These are phyloP conservation scores for Muscicapa striata DNA, from an alignment of 2,797 vertebrate species.

Conservation along the genomic window DNA sequence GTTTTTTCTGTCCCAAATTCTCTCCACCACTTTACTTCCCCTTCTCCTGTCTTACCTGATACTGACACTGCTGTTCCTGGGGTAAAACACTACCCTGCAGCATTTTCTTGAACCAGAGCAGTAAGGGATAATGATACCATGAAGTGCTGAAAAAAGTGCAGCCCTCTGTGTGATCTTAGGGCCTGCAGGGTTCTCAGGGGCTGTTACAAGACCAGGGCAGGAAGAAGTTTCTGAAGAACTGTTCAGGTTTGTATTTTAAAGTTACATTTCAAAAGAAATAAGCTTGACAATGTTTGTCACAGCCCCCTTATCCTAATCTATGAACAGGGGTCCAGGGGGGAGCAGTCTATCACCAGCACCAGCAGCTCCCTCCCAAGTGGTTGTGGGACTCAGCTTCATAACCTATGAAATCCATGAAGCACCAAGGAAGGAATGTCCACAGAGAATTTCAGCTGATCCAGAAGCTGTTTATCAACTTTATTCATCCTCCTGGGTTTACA, in stretches of 20 bases:
- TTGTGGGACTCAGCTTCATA: background rate
- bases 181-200: background rate
- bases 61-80: background rate
- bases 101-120: background rate
- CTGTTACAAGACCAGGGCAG: background rate
- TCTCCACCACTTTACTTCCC: background rate
- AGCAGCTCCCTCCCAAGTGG: background rate
- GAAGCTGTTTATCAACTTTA: background rate
- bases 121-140: background rate
- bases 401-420: background rate
- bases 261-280: background rate
- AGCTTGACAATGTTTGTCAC: background rate
- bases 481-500: background rate
- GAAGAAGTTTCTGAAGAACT: background rate
- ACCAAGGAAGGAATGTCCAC: background rate
- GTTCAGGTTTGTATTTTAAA: background rate
- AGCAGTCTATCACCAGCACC: background rate
- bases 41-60: background rate
- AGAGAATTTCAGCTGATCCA: background rate
- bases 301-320: background rate
- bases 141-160: background rate
- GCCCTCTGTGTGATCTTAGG: accelerated
- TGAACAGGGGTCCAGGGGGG: background rate
- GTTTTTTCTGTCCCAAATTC: background rate
- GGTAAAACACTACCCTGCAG: background rate